Conservation (phyloP, 2,113 vertebrate species). For the Myxocyprinus asiaticus region DNA sequence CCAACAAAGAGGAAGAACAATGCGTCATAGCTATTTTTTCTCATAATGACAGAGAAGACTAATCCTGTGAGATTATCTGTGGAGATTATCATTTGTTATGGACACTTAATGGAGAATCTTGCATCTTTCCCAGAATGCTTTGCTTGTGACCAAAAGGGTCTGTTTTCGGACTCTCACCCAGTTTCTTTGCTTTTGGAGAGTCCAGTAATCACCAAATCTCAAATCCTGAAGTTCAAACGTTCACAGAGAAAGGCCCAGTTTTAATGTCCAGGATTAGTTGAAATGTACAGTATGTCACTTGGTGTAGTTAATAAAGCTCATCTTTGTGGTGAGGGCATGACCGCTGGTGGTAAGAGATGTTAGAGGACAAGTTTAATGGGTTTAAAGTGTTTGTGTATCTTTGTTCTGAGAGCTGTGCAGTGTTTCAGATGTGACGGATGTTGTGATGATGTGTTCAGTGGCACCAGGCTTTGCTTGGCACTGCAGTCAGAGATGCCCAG, state of each 20-base stretch:
- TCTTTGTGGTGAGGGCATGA: not conserved
- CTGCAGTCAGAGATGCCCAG: conserved; percentile 21
- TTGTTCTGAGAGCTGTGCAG: too few relatives aligned
- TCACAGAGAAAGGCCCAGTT: not conserved
- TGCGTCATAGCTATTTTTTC: not conserved
- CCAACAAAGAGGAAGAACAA: too few relatives aligned
- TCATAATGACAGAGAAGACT: not conserved
- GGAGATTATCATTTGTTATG: not conserved
- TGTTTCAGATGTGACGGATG: too few relatives aligned
- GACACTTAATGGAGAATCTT: too few relatives aligned
- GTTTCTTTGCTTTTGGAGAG: not conserved
- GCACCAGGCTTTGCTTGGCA: conserved; percentile 60
- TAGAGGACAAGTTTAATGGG: conserved; percentile 19
- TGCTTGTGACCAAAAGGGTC: not conserved
- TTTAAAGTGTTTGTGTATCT: too few relatives aligned
- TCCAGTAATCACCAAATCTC: conserved; percentile 39
- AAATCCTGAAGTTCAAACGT: conserved; percentile 47
- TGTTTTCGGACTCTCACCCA: too few relatives aligned
- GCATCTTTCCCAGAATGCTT: not conserved
- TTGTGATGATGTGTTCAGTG: conserved; percentile 27
- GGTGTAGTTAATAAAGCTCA: conserved; percentile 8
- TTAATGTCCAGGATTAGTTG: not conserved
- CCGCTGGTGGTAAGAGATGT: conserved; percentile 33
- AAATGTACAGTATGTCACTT: not conserved
- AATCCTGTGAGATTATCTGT: conserved; percentile 1